These are phyloP conservation scores for Leucophenga maculata DNA, from an alignment of 2,888 invertebrate genomes.

Conservation along the genomic window DNA sequence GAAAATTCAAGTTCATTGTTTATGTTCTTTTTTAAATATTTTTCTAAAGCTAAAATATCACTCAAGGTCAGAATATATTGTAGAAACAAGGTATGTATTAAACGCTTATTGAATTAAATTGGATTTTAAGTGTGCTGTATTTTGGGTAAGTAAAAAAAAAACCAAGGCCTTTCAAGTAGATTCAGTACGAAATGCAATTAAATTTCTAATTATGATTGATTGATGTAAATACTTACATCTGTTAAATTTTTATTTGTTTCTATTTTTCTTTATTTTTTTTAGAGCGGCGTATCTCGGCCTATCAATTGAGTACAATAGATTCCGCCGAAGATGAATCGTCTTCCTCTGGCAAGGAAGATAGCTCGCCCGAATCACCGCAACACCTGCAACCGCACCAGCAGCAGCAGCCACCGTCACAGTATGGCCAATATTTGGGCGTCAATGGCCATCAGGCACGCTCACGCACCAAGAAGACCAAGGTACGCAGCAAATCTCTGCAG, in stretches of 20 bases:
- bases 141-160: too few species aligned
- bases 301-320: constrained; percentile 68
- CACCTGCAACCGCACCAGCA: constrained; percentile 46
- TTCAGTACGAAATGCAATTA: too few species aligned
- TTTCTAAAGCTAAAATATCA: neutral
- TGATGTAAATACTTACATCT: too few species aligned
- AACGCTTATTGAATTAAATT: too few species aligned
- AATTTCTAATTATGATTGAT: too few species aligned
- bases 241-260: too few species aligned
- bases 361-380: constrained; percentile 67
- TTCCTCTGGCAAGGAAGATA: constrained; percentile 70
- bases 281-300: constrained; percentile 71
- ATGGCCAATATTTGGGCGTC: constrained; percentile 59
- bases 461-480: constrained; percentile 66
- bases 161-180: too few species aligned
- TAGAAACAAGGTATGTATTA: neutral
- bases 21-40: neutral
- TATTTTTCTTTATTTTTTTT: constrained; percentile 44
- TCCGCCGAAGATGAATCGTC: constrained; percentile 70
- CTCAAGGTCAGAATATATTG: neutral
- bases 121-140: too few species aligned
- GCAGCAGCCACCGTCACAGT: constrained; percentile 54
- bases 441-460: constrained; percentile 68
- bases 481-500: constrained; percentile 71
- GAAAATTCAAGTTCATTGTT: constrained; percentile 54